Percentiles rank a stretch among this genome's conserved stretches.
phyloP scores from a whole-genome alignment of 2,797 vertebrate genomes.

The Pangasius mekongensis region DNA sequence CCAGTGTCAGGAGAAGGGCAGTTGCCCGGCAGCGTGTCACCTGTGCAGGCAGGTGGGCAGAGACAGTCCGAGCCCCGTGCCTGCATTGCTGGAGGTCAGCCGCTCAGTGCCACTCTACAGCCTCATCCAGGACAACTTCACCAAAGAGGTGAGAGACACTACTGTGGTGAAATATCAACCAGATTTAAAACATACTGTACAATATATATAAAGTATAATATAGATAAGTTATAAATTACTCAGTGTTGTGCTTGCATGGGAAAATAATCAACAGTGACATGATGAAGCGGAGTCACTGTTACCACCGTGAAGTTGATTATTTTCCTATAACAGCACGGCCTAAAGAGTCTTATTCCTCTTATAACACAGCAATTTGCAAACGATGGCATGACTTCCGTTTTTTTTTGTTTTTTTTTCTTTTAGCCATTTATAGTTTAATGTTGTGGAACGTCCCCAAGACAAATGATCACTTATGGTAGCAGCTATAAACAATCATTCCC shows the following conservation, averaged over 20 bases:
- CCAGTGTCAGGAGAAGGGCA: slow-evolving; percentile 92
- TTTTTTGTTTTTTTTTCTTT: too few relatives aligned
- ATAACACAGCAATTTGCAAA: background rate
- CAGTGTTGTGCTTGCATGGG: background rate
- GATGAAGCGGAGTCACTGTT: background rate
- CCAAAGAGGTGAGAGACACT: slow-evolving; percentile 85
- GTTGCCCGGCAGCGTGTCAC: slow-evolving; percentile 91
- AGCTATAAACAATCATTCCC: background rate
- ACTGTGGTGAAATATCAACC: background rate
- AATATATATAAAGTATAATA: background rate
- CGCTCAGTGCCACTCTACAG: slow-evolving; percentile 89
- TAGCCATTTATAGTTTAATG: too few relatives aligned
- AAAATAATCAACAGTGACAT: background rate
- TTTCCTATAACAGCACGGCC: background rate
- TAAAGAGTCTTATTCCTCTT: background rate
- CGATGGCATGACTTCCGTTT: too few relatives aligned
- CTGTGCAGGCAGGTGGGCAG: slow-evolving; percentile 86
- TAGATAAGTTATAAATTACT: background rate
- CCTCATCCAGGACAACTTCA: slow-evolving; percentile 92
- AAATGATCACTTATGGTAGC: background rate
- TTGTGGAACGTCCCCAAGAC: background rate
- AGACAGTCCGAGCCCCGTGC: slow-evolving; percentile 87
- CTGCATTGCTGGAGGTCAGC: slow-evolving; percentile 92
- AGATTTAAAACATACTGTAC: background rate
- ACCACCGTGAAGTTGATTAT: background rate